phyloP scores from a whole-genome alignment of 1,140 invertebrate genomes.

The Tribolium castaneum region DNA sequence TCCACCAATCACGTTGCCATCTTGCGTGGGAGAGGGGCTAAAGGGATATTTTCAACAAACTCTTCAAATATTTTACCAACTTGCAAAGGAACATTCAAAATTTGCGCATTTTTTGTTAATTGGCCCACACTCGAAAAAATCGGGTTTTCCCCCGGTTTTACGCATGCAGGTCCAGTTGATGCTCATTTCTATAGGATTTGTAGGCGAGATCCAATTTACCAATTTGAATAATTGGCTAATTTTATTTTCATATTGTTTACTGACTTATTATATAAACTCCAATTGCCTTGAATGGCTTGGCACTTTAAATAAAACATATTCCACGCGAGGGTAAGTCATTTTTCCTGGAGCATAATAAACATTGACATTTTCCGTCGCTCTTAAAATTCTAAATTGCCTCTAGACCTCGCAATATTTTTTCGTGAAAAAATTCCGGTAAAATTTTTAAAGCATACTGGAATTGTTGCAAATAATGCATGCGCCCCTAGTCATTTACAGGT shows the following conservation, averaged over 20 bases:
- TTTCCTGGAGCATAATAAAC: neutral
- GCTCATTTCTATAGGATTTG: conserved; percentile 38
- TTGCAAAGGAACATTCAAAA: neutral
- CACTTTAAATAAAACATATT: neutral
- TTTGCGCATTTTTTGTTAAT: neutral
- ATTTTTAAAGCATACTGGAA: conserved; percentile 35
- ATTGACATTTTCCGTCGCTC: neutral
- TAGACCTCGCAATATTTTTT: neutral
- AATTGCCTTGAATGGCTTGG: conserved; percentile 6
- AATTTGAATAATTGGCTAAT: conserved; percentile 44
- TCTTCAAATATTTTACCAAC: conserved; percentile 1
- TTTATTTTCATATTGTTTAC: conserved; percentile 41
- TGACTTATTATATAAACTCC: conserved; percentile 38
- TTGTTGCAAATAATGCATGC: conserved; percentile 36
- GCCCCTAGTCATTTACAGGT: conserved; percentile 49
- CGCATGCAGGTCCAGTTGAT: neutral
- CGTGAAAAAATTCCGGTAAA: neutral
- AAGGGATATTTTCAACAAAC: conserved; percentile 18
- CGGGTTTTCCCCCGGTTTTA: neutral
- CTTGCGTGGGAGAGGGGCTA: conserved; percentile 32
- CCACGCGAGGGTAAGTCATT: neutral
- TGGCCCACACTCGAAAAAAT: neutral
- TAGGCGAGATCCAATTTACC: conserved; percentile 42
- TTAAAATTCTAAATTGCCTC: neutral
- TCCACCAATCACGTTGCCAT: conserved; percentile 39